Evolutionary conservation across 2,113 vertebrate genomes (phyloP).

Genomic region (Morone chrysops): DNA sequence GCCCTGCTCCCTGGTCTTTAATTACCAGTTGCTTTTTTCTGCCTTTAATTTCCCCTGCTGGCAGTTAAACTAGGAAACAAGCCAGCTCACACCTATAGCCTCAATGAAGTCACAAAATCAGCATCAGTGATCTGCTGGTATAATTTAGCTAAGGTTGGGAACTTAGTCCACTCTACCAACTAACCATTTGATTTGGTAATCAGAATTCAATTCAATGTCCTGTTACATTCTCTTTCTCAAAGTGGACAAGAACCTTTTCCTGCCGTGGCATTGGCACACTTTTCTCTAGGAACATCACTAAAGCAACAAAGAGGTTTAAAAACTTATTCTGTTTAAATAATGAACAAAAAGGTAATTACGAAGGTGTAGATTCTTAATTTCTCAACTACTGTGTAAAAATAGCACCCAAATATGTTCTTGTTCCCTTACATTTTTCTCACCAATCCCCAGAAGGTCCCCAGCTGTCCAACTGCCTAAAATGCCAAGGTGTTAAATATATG

Average conservation of each 20-base stretch:
- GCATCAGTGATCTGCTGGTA: constrained; percentile 44
- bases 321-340: not conserved
- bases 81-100: constrained; percentile 56
- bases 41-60: constrained; percentile 65
- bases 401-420: constrained; percentile 11
- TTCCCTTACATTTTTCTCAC: constrained; percentile 33
- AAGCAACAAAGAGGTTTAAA: constrained; percentile 21
- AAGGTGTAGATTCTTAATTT: constrained; percentile 17
- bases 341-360: not conserved
- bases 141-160: constrained; percentile 30
- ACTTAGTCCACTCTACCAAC: constrained; percentile 20
- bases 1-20: constrained; percentile 67
- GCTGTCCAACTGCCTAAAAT: constrained; percentile 62
- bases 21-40: constrained; percentile 64
- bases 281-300: constrained; percentile 1
- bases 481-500: constrained; percentile 53
- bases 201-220: constrained; percentile 17
- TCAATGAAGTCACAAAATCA: constrained; percentile 47
- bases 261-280: not conserved
- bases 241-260: not conserved
- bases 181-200: constrained; percentile 28
- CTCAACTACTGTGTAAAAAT: constrained; percentile 2
- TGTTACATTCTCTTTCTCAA: constrained; percentile 16
- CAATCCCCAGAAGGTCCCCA: constrained; percentile 11
- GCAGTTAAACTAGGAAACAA: constrained; percentile 61